Conservation (phyloP, 2,888 invertebrate species). For the Melipona bicolor region DNA sequence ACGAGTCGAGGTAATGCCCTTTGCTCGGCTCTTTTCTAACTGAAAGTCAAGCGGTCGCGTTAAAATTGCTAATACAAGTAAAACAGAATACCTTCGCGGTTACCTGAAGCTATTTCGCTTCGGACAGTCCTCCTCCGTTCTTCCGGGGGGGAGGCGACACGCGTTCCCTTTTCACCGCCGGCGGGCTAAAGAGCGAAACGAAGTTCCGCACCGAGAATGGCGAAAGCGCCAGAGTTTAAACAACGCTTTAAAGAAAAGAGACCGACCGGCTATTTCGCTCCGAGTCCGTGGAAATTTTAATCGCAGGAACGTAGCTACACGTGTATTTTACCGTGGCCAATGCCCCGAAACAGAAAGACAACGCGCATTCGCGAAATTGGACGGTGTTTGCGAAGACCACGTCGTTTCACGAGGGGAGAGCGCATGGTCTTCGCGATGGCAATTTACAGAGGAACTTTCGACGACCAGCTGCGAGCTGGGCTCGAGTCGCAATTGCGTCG, state of each 20-base stretch:
- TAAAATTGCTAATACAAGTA: conserved; percentile 66
- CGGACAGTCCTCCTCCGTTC: conserved; percentile 24
- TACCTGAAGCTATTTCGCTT: conserved; percentile 39
- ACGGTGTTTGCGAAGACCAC: conserved; percentile 38
- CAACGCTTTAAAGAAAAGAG: background rate
- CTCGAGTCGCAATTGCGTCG: conserved; percentile 18
- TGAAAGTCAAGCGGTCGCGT: conserved; percentile 46
- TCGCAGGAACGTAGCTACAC: conserved; percentile 40
- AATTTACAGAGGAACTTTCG: conserved; percentile 11
- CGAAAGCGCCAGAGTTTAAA: background rate
- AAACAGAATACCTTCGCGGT: conserved; percentile 55
- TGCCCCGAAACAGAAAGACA: conserved; percentile 43
- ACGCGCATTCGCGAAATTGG: conserved; percentile 51
- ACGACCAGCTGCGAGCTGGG: background rate
- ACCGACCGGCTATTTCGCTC: background rate
- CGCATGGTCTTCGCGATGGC: too few species aligned
- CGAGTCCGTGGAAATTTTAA: conserved; percentile 44
- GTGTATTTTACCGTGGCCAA: conserved; percentile 18
- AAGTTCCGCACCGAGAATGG: conserved; percentile 13
- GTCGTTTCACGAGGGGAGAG: conserved; percentile 16
- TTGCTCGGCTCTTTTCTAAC: conserved; percentile 34
- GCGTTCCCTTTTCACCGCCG: background rate
- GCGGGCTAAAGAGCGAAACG: conserved; percentile 13
- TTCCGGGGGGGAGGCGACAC: background rate
- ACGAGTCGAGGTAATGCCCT: conserved; percentile 60